Percentiles rank a stretch among this genome's conserved stretches.
Evolutionary conservation across 64 coral and sea anemone genomes (phyloP).

Genomic region (Pocillopora verrucosa): DNA sequence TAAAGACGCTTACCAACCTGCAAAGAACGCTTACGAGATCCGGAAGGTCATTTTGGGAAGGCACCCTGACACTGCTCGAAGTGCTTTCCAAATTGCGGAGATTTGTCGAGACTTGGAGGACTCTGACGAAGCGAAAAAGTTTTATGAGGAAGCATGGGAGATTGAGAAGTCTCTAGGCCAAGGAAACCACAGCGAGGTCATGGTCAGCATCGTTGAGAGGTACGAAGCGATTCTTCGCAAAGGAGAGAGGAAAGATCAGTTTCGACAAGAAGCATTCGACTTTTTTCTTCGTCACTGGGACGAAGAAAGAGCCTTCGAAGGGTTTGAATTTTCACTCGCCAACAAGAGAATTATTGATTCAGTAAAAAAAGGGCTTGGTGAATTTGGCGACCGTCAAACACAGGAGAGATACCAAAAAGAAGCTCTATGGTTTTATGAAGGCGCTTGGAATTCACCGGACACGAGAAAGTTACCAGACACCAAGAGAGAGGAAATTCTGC

Average conservation of each 20-base stretch:
- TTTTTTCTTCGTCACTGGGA: background rate
- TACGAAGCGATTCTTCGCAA: background rate
- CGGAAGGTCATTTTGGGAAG: slow-evolving; percentile 42
- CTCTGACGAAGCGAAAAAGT: slow-evolving; percentile 18
- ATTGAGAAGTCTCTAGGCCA: slow-evolving; percentile 37
- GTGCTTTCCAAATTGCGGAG: slow-evolving; percentile 26
- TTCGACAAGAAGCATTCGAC: background rate
- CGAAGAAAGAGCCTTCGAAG: background rate
- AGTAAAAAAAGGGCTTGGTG: background rate
- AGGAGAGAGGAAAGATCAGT: background rate
- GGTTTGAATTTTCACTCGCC: background rate
- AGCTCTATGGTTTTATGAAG: slow-evolving; percentile 27
- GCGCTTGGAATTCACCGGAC: slow-evolving; percentile 24
- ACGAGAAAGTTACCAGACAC: background rate
- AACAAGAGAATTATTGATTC: background rate
- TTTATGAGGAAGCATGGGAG: slow-evolving; percentile 37
- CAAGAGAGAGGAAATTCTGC: background rate
- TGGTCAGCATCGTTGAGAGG: background rate
- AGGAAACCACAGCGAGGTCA: slow-evolving; percentile 18
- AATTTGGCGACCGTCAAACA: background rate
- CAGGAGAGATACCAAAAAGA: background rate
- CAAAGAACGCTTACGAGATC: slow-evolving; percentile 22
- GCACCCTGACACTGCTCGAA: slow-evolving; percentile 21
- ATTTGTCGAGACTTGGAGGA: slow-evolving; percentile 1
- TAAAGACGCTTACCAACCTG: background rate